Evolutionary conservation across 2,888 invertebrate genomes (phyloP), one percentile per base, ranked within the genome.

Genomic region (Ferdinandea cuprea): DNA sequence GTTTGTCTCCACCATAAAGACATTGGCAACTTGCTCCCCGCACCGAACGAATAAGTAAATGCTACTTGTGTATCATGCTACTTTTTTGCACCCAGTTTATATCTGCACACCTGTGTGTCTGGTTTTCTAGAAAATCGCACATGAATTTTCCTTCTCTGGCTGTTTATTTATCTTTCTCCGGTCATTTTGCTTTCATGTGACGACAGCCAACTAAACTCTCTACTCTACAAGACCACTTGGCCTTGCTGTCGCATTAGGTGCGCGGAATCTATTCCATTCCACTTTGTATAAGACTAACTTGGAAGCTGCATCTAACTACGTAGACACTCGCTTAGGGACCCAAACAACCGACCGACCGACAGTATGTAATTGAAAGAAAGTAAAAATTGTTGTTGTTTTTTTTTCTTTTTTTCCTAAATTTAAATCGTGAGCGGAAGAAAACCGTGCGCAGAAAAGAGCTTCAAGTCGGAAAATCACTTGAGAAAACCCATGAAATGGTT

Each of bases 101-200:
- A 32, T 61, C 15, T 52, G 59, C 37, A 69, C 68, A 77, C 69
- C 61, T 69, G 76, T 77, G 32, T 37, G 56, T 56, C 71, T 56
- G 56, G 71, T 58, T 77, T 61, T 46, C 19, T 50, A 21, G 37
- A 58, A 63, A 74, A 58, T 50, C 35, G 21, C 56, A 7, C 32
- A 65, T 66, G 66, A 40, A 52, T 71, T 65, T 65, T 58, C 48
- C 37, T 30, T 58, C 46, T 40, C 30, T 13, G 1, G 4, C 21
- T n/a, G 50, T 32, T 73, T 71, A 56, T 65, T 63, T 71, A 58
- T 71, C 58, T 71, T 50, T 66, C 58, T 50, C 56, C 50, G 71
- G 56, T 50, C 63, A 65, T 65, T 71, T 77, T 69, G 69, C 77
- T 48, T 50, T 78, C 48, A 69, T 71, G 71, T 78, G 63, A 71